Evolutionary conservation across 1,140 invertebrate genomes (phyloP).

Genomic region (Melitaea cinxia): DNA sequence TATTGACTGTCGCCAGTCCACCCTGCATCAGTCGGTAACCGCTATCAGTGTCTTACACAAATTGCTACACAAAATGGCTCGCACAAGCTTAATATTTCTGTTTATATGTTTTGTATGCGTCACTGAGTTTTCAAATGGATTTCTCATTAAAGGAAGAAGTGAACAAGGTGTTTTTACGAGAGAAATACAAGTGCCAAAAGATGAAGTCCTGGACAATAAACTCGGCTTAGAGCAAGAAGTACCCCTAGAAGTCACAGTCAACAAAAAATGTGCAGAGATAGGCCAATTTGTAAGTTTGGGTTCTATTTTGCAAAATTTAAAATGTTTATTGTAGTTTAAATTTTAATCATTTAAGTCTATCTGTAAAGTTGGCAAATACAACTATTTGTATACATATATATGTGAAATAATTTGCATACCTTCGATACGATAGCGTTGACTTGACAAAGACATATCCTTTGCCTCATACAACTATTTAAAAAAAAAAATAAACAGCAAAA

Average conservation of each 20-base stretch:
- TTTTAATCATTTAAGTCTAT: too few relatives aligned
- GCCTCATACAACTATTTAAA: too few relatives aligned
- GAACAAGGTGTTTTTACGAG: constrained; percentile 33
- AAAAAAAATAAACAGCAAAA: too few relatives aligned
- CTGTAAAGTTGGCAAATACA: too few relatives aligned
- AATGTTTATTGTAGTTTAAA: too few relatives aligned
- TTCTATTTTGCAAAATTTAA: not conserved
- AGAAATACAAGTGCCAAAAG: constrained; percentile 38
- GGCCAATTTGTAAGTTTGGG: constrained; percentile 42
- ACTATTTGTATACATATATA: too few relatives aligned
- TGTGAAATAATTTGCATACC: too few relatives aligned
- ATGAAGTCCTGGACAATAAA: constrained; percentile 28
- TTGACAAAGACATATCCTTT: too few relatives aligned
- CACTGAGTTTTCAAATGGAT: constrained; percentile 28
- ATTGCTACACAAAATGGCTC: constrained; percentile 41
- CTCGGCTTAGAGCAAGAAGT: constrained; percentile 15
- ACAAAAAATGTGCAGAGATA: constrained; percentile 24
- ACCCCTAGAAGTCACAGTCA: not conserved
- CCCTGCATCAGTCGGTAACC: constrained; percentile 33
- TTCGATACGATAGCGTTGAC: too few relatives aligned
- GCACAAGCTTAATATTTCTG: constrained; percentile 32
- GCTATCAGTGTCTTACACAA: constrained; percentile 12
- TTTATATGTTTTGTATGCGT: constrained; percentile 34
- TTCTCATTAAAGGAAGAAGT: constrained; percentile 39
- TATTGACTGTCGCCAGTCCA: constrained; percentile 37